Evolutionary conservation across 2,797 vertebrate genomes (phyloP).

Genomic region (Sebastes diaconus): DNA sequence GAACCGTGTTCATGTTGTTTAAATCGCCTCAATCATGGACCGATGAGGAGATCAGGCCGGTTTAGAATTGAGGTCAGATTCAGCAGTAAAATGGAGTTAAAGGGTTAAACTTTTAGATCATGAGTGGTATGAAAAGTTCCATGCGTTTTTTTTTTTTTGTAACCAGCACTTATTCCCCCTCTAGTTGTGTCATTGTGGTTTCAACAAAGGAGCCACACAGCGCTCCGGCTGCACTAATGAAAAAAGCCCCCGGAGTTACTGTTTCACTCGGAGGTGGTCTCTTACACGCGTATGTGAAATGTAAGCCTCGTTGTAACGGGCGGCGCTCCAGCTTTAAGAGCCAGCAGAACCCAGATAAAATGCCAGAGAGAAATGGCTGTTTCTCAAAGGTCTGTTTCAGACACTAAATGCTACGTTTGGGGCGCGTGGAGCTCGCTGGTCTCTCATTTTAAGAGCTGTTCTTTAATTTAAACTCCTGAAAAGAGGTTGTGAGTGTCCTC

Average conservation of each 20-base stretch:
- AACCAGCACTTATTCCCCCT: slow-evolving; percentile 30
- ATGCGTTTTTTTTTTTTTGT: neutral
- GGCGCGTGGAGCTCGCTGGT: neutral
- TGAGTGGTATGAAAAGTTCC: slow-evolving; percentile 8
- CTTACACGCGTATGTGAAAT: slow-evolving; percentile 45
- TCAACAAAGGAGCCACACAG: slow-evolving; percentile 58
- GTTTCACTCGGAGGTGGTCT: slow-evolving; percentile 31
- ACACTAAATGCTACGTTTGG: neutral
- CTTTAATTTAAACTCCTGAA: neutral
- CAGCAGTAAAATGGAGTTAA: neutral
- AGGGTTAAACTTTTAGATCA: slow-evolving; percentile 33
- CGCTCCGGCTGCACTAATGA: slow-evolving; percentile 31
- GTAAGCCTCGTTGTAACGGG: slow-evolving; percentile 42
- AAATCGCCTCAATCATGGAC: neutral
- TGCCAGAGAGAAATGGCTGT: neutral
- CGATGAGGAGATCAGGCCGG: neutral
- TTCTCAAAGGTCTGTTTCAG: slow-evolving; percentile 3
- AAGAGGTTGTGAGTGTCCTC: neutral
- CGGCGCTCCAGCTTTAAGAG: slow-evolving; percentile 34
- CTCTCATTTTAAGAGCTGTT: slow-evolving; percentile 14
- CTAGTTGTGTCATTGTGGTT: slow-evolving; percentile 49
- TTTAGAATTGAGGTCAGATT: neutral
- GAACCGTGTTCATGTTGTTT: too few species aligned
- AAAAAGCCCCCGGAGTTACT: slow-evolving; percentile 24
- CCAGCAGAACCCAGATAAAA: slow-evolving; percentile 11